Conservation (phyloP, 2,888 invertebrate species). For the Eurois occulta region DNA sequence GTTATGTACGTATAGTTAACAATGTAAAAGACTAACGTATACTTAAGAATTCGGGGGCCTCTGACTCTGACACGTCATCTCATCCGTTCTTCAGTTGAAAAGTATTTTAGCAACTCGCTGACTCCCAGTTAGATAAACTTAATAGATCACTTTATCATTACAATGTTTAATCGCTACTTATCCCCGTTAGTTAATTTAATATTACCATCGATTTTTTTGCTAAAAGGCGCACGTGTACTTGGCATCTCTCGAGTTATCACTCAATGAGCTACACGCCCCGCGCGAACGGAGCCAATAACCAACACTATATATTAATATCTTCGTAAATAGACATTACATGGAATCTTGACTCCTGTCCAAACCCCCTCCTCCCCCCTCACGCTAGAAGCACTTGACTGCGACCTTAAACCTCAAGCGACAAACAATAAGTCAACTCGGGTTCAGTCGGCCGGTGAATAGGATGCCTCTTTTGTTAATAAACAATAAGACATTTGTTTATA, state of each 20-base stretch:
- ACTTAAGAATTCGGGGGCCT: neutral
- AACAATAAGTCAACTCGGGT: conserved; percentile 9
- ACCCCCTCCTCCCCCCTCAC: conserved; percentile 14
- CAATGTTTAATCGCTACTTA: conserved; percentile 5
- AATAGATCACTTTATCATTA: conserved; percentile 24
- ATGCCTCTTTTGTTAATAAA: conserved; percentile 3
- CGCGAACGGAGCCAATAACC: conserved; percentile 47
- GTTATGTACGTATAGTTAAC: neutral
- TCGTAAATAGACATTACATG: conserved; percentile 55
- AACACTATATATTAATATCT: conserved; percentile 11
- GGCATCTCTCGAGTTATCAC: conserved; percentile 44
- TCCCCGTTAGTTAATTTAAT: conserved; percentile 42
- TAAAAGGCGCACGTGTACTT: conserved; percentile 53
- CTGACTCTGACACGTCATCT: neutral
- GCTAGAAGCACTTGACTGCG: neutral
- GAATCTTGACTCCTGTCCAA: conserved; percentile 74
- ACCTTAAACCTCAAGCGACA: conserved; percentile 30
- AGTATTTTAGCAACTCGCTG: conserved; percentile 9
- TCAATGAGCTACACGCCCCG: conserved; percentile 47
- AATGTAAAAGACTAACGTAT: neutral
- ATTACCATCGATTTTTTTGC: conserved; percentile 36
- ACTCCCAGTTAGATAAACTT: conserved; percentile 18
- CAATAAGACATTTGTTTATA: conserved; percentile 21
- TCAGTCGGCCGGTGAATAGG: neutral
- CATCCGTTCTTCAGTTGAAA: neutral